Percentiles rank a stretch among this genome's conserved stretches.
phyloP scores from a whole-genome alignment of 2,888 invertebrate species.

The Rhimphoctona megacephalus region DNA sequence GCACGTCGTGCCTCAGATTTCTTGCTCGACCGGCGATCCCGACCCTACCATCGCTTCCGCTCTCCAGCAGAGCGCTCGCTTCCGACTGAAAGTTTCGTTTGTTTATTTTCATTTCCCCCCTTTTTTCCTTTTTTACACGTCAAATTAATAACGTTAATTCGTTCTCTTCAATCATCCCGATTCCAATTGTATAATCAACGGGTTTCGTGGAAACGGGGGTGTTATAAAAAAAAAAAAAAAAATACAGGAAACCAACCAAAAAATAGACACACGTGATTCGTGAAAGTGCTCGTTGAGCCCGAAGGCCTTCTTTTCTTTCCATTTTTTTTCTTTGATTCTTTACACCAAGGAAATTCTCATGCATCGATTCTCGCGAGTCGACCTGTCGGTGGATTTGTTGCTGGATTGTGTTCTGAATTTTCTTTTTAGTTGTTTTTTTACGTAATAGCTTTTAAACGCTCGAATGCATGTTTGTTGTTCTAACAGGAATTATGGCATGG shows the following conservation, averaged over 20 bases:
- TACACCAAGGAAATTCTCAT: constrained; percentile 60
- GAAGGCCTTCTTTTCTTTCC: constrained; percentile 36
- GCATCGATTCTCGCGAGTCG: constrained; percentile 73
- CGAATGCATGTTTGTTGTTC: constrained; percentile 42
- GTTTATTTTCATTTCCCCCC: background rate
- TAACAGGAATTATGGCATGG: constrained; percentile 37
- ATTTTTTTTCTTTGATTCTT: constrained; percentile 40
- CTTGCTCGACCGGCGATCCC: constrained; percentile 90
- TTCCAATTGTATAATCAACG: constrained; percentile 21
- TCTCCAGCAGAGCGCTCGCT: constrained; percentile 81
- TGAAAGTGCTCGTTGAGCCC: constrained; percentile 35
- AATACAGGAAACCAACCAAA: background rate
- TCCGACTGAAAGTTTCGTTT: constrained; percentile 79
- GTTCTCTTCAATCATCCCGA: constrained; percentile 3
- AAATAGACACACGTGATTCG: constrained; percentile 48
- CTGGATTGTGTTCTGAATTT: constrained; percentile 34
- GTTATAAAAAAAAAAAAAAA: constrained; percentile 11
- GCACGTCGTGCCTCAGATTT: constrained; percentile 91
- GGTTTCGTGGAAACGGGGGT: constrained; percentile 49
- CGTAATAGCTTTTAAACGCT: constrained; percentile 37
- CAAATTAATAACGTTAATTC: constrained; percentile 9
- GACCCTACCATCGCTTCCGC: constrained; percentile 81
- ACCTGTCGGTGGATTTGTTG: constrained; percentile 74
- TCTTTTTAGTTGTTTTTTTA: constrained; percentile 16
- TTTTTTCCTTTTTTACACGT: constrained; percentile 21